phyloP scores from a whole-genome alignment of 2,113 vertebrate species.

The Dasypus novemcinctus region DNA sequence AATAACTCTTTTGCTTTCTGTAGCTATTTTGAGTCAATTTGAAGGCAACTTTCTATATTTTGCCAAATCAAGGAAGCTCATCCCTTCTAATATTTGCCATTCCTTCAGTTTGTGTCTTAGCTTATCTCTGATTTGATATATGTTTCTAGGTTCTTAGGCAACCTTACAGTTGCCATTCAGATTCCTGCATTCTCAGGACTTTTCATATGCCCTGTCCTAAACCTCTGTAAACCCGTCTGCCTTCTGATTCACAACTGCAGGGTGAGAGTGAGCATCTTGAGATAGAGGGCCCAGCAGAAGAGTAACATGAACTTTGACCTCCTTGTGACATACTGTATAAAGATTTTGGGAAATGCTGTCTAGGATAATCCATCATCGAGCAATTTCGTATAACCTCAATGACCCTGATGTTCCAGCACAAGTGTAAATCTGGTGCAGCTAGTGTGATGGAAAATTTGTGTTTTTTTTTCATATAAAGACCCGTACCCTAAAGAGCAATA shows the following conservation, averaged over 20 bases:
- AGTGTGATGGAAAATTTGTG: neutral
- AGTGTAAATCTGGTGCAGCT: neutral
- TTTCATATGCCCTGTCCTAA: slow-evolving; percentile 2
- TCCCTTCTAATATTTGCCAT: neutral
- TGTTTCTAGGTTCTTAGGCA: neutral
- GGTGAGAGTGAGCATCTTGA: neutral
- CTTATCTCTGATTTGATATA: neutral
- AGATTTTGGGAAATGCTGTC: slow-evolving; percentile 65
- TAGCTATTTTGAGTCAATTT: neutral
- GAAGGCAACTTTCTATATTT: neutral
- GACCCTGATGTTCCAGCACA: slow-evolving; percentile 32
- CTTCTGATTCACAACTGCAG: neutral
- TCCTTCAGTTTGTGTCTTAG: neutral
- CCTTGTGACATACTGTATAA: slow-evolving; percentile 62
- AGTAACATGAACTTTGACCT: slow-evolving; percentile 58
- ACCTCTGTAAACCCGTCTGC: neutral
- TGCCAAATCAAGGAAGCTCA: neutral
- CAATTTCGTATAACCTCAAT: slow-evolving; percentile 44
- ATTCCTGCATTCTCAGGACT: neutral
- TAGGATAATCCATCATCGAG: slow-evolving; percentile 64
- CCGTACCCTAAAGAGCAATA: neutral
- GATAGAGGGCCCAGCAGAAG: neutral
- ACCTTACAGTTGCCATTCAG: neutral
- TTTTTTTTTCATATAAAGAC: neutral
- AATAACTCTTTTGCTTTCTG: neutral